A percentile compares a stretch with the other conserved stretches of the same genome.
phyloP scores from a whole-genome alignment of 2,888 invertebrate species.

The Chrysolina oricalcia region DNA sequence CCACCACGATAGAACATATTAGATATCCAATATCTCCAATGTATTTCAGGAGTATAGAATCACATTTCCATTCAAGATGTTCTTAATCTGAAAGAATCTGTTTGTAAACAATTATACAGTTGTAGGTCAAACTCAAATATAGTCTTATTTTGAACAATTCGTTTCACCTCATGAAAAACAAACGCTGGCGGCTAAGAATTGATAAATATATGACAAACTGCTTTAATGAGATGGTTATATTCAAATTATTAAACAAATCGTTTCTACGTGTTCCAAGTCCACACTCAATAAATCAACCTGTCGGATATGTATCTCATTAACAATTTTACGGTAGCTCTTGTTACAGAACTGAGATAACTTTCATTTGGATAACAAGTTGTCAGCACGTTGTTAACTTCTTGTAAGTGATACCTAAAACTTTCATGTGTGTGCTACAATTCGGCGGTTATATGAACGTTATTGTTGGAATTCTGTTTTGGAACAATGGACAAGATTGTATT shows the following conservation, averaged over 20 bases:
- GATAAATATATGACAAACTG: background rate
- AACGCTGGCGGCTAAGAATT: background rate
- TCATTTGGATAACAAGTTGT: constrained; percentile 14
- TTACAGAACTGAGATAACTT: constrained; percentile 3
- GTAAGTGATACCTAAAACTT: background rate
- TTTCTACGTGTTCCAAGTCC: background rate
- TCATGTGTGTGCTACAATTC: no score
- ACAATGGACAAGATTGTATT: no score
- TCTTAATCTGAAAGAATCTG: no score
- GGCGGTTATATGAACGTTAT: no score
- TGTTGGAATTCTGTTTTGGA: no score
- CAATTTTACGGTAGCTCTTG: constrained; percentile 28
- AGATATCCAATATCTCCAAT: no score
- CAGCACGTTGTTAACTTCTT: constrained; percentile 3
- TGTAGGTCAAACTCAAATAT: no score
- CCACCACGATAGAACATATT: no score
- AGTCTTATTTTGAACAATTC: background rate
- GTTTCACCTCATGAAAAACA: background rate
- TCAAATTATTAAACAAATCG: constrained; percentile 10
- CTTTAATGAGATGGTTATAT: constrained; percentile 7
- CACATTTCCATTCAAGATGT: no score
- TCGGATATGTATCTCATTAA: constrained; percentile 19
- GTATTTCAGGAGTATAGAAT: no score
- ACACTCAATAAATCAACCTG: constrained; percentile 22
- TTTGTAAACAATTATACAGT: no score